Evolutionary conservation across 2,888 invertebrate genomes (phyloP), one percentile per base, ranked within the genome.

Genomic region (Apamea crenata): DNA sequence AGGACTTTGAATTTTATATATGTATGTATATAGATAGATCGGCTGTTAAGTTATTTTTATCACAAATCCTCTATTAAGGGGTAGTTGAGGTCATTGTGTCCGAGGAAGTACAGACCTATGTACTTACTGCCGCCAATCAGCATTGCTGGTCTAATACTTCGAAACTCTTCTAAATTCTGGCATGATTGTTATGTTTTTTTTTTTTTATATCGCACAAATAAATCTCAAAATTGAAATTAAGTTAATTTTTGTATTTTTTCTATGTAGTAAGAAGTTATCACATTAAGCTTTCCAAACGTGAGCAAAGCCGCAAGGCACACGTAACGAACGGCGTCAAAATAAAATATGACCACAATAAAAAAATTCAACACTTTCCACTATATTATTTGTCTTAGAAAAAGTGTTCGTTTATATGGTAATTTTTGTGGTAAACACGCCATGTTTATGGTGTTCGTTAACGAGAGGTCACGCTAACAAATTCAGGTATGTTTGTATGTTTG

Each of bases 401-500:
- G 50, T 80, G 72, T 82, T 86, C 73, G 76, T 88, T 82, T 82
- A 77, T 74, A 88, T 86, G 86, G 59, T 85, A 86, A 88, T 88
- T 86, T 87, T 82, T 72, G 75, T 81, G 69, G 77, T 75, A 65
- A 87, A 87, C 85, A 77, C 44, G 67, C 59, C 25, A 36, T 87
- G 63, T 87, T 84, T 77, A 85, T 85, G 77, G 59, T 81, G 59
- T 40, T 65, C 47, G 72, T 67, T 85, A 74, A 78, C 85, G 21
- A 75, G 85, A 75, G 87, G 85, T 85, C 85, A 87, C 25, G 76
- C 61, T 56, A 53, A 74, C 70, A 63, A 84, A 74, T 75, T 47
- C 53, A 71, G 74, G 53, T 70, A 25, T 79, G 76, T 75, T 63
- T 73, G 63, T 40, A 10, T 85, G 72, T 80, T 84, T 87, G 76